Evolutionary conservation across 1,140 invertebrate genomes (phyloP).

Genomic region (Microplitis mediator): DNA sequence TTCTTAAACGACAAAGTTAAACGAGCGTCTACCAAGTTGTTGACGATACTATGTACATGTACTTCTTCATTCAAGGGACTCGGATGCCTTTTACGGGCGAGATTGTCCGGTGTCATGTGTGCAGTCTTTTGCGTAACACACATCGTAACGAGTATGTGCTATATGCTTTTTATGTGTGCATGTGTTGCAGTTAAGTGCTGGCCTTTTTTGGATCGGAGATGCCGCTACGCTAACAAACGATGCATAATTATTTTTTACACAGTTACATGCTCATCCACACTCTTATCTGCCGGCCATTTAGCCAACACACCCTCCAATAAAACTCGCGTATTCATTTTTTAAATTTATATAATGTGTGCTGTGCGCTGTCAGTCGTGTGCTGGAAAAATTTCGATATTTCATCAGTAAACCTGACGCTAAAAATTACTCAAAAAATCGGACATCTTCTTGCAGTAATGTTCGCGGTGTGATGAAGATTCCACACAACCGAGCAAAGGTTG

Average conservation of each 20-base stretch:
- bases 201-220: background rate
- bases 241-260: conserved; percentile 24
- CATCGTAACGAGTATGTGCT: conserved; percentile 27
- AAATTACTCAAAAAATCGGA: background rate
- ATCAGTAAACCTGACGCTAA: background rate
- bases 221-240: background rate
- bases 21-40: background rate
- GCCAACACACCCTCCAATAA: too few species aligned
- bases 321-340: background rate
- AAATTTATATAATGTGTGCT: background rate
- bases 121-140: conserved; percentile 43
- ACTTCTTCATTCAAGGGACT: conserved; percentile 41
- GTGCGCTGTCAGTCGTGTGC: too few species aligned
- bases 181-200: background rate
- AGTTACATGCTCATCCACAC: background rate
- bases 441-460: background rate
- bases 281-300: background rate
- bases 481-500: background rate
- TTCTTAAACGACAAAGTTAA: background rate
- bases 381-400: background rate
- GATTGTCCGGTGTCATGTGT: background rate
- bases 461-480: conserved; percentile 2
- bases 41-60: background rate
- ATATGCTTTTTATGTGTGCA: conserved; percentile 43
- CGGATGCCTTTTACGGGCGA: conserved; percentile 44